phyloP scores from a whole-genome alignment of 2,113 vertebrate genomes.

The Bubo scandiacus region DNA sequence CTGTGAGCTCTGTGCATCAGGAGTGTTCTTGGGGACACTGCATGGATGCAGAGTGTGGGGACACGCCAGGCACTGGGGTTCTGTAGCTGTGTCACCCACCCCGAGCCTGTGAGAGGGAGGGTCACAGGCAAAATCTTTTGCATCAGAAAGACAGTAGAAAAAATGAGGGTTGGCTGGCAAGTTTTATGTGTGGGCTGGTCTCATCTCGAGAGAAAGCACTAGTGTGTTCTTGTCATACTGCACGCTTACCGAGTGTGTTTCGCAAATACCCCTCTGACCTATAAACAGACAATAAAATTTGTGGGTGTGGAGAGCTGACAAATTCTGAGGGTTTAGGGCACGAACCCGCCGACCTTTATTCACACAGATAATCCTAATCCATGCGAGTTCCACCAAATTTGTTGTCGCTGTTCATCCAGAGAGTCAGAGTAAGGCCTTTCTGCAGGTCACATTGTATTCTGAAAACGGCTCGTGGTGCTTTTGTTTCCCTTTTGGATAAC shows the following conservation, averaged over 20 bases:
- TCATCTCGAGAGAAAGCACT: neutral
- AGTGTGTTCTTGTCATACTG: neutral
- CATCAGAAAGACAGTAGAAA: neutral
- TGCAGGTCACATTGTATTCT: neutral
- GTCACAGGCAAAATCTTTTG: neutral
- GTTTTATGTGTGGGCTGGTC: neutral
- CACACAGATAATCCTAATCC: neutral
- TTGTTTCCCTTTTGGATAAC: neutral
- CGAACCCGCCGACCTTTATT: neutral
- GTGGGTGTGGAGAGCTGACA: neutral
- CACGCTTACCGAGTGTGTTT: neutral
- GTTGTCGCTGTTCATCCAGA: neutral
- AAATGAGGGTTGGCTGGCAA: neutral
- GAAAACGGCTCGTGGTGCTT: neutral
- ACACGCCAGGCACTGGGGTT: neutral
- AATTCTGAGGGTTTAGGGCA: conserved; percentile 20
- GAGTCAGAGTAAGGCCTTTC: neutral
- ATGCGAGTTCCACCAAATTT: neutral
- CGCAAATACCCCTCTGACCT: neutral
- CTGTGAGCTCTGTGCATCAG: neutral
- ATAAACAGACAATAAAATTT: neutral
- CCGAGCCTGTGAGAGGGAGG: neutral
- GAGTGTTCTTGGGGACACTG: neutral
- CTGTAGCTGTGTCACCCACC: neutral
- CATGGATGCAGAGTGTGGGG: fast-evolving